phyloP scores from a whole-genome alignment of 2,888 invertebrate genomes.

The Pelosia muscerda region DNA sequence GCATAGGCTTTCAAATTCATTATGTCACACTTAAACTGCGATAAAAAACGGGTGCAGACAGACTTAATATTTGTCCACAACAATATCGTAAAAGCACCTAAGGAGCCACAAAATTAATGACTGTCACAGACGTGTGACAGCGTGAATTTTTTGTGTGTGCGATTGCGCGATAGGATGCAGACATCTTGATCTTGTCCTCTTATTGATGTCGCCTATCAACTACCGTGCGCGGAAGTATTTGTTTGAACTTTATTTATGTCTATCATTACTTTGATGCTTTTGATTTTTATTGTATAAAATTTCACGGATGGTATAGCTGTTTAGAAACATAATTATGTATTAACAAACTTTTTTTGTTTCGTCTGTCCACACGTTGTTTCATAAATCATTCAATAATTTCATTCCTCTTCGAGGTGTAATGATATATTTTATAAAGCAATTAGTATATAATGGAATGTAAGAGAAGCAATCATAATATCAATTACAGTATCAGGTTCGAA shows the following conservation, averaged over 20 bases:
- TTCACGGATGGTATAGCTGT: background rate
- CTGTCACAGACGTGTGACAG: slow-evolving; percentile 68
- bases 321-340: background rate
- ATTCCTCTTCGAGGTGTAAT: too few species aligned
- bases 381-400: too few species aligned
- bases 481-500: too few species aligned
- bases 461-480: too few species aligned
- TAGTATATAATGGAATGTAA: too few species aligned
- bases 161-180: slow-evolving; percentile 68
- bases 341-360: too few species aligned
- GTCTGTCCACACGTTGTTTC: too few species aligned
- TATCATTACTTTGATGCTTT: slow-evolving; percentile 11
- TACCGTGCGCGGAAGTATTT: slow-evolving; percentile 68
- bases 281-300: background rate
- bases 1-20: slow-evolving; percentile 26
- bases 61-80: slow-evolving; percentile 39
- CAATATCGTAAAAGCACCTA: slow-evolving; percentile 38
- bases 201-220: slow-evolving; percentile 78
- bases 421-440: too few species aligned
- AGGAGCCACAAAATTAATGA: slow-evolving; percentile 77
- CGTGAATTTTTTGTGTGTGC: slow-evolving; percentile 61
- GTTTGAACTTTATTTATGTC: slow-evolving; percentile 49
- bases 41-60: slow-evolving; percentile 36
- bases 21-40: slow-evolving; percentile 24
- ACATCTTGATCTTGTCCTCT: slow-evolving; percentile 79